phyloP scores from a whole-genome alignment of 2,113 vertebrate genomes.

The Conger conger region DNA sequence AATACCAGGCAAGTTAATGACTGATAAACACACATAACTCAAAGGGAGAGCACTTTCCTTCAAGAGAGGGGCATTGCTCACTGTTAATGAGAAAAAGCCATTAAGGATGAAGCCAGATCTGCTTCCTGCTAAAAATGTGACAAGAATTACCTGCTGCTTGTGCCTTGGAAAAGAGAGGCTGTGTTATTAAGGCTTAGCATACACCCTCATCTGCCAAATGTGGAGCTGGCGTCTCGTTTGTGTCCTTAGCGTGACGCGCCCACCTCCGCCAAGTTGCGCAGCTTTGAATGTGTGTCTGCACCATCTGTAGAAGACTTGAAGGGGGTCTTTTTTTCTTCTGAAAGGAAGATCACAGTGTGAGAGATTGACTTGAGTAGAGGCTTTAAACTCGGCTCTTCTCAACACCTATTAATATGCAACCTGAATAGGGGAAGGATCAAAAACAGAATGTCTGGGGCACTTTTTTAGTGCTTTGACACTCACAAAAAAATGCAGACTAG shows the following conservation, averaged over 20 bases:
- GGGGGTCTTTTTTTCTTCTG: not conserved
- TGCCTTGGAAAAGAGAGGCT: not conserved
- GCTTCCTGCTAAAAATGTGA: not conserved
- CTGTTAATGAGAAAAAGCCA: slow-evolving; percentile 3
- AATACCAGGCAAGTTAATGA: slow-evolving; percentile 8
- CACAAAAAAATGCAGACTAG: not conserved
- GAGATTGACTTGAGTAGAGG: not conserved
- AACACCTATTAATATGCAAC: slow-evolving; percentile 5
- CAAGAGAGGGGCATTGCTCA: slow-evolving; percentile 6
- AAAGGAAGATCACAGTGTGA: not conserved
- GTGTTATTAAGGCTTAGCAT: not conserved
- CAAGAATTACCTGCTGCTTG: not conserved
- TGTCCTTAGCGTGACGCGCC: slow-evolving; percentile 11
- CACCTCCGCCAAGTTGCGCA: not conserved
- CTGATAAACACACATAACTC: slow-evolving; percentile 11
- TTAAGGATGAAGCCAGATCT: not conserved
- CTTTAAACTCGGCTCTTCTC: not conserved
- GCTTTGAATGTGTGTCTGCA: not conserved
- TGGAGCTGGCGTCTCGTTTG: slow-evolving; percentile 8
- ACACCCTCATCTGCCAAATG: slow-evolving; percentile 9
- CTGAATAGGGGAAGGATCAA: not conserved
- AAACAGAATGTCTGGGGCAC: not conserved
- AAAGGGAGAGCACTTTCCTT: slow-evolving; percentile 7
- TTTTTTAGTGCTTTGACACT: not conserved
- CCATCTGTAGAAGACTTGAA: not conserved